phyloP scores from a whole-genome alignment of 2,113 vertebrate genomes.

The Sclerurus mexicanus region DNA sequence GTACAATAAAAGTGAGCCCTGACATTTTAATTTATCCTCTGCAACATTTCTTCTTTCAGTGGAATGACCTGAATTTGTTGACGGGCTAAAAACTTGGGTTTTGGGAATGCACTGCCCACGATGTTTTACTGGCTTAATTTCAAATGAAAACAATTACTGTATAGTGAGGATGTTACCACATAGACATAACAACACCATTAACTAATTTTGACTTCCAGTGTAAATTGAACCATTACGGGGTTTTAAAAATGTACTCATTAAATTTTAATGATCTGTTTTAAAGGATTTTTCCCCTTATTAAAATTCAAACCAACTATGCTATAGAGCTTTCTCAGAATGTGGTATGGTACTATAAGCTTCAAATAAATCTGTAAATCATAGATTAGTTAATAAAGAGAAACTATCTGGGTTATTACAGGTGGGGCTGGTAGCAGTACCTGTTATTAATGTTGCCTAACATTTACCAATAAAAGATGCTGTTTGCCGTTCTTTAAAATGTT shows the following conservation, averaged over 20 bases:
- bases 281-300: slow-evolving; percentile 30
- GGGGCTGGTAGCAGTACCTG: slow-evolving; percentile 1
- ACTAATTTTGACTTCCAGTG: slow-evolving; percentile 53
- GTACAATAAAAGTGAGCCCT: background rate
- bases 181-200: slow-evolving; percentile 7
- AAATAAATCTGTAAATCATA: slow-evolving; percentile 30
- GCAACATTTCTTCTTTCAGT: background rate
- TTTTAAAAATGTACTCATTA: slow-evolving; percentile 61
- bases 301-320: slow-evolving; percentile 32
- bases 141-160: slow-evolving; percentile 46
- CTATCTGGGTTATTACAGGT: slow-evolving; percentile 25
- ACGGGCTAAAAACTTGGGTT: background rate
- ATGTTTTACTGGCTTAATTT: background rate
- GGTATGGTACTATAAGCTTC: background rate
- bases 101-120: background rate
- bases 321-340: background rate
- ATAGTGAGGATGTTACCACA: slow-evolving; percentile 49
- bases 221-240: slow-evolving; percentile 57
- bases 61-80: background rate
- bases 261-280: slow-evolving; percentile 65
- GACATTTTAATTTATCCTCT: slow-evolving; percentile 31
- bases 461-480: background rate
- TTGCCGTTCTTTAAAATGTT: background rate
- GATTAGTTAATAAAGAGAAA: slow-evolving; percentile 42
- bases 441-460: slow-evolving; percentile 10